Evolutionary conservation across 2,113 vertebrate species (phyloP), one percentile per base, ranked within the genome.

Genomic region (Myotis yumanensis): DNA sequence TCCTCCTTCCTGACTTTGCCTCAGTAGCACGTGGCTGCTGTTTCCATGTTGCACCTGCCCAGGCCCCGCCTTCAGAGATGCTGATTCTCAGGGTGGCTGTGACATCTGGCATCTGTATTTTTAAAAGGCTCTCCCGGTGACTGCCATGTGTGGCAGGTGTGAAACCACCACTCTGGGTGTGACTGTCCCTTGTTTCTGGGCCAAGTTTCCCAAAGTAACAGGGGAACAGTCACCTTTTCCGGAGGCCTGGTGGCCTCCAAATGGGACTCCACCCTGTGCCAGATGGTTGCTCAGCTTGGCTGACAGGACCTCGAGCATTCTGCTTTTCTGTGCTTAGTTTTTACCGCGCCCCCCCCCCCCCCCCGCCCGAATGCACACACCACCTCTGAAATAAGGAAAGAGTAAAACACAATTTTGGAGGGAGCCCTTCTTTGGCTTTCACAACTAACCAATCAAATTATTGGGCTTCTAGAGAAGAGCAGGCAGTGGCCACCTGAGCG

Each of bases 401-500:
- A 76, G 68, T 18, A 32, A 59, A 90, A 51, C n/a, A n/a, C 5
- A 66, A 75, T 54, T 75, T 32, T 68, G 73, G 87, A 91, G 83
- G 46, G 32, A 73, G 23, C 64, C 46, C 25, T 62, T 48, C 54
- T 79, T 32, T 25, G n/a, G n/a, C 68, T 82, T 32, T 93, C 68
- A 86, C 3, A 81, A 69, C 22, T 30, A 59, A 43, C 14, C 66
- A 77, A 46, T 43, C 23, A 22, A 51, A 80, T 83, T 59, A 37
- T 11, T 66, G 17, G 17, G 18, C 11, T 40, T 43, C 20, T 0
- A 32, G 75, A 62, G 52, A n/a, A 46, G 11, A 57, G 48, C 69
- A 16, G 7, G 23, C 1, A n/a, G 48, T 14, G 15, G n/a, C 37
- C 32, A 12, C 2, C 0, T 0, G 12, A 80, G 57, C 17, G n/a